Percentiles rank a stretch among this genome's conserved stretches.
Conservation (phyloP, 1,140 invertebrate species). For the Halictus rubicundus region DNA sequence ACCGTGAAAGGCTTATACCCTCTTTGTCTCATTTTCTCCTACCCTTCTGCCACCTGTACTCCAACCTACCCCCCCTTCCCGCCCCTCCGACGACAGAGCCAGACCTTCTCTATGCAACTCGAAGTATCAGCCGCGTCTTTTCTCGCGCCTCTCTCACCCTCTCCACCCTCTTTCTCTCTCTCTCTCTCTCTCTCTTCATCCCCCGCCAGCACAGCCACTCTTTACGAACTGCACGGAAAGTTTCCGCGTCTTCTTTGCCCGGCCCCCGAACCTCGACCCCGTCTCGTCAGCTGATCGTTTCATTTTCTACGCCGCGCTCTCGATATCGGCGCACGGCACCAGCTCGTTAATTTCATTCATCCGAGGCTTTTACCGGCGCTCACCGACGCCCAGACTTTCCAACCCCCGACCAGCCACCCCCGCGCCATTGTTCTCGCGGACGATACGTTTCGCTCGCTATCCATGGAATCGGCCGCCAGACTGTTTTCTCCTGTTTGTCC, state of each 20-base stretch:
- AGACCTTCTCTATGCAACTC: slow-evolving; percentile 24
- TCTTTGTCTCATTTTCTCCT: slow-evolving; percentile 30
- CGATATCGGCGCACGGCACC: not conserved
- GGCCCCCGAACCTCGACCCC: slow-evolving; percentile 10
- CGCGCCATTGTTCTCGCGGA: not conserved
- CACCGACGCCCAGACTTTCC: not conserved
- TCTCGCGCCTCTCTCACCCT: slow-evolving; percentile 1
- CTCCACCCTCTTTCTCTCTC: no score
- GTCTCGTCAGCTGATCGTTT: slow-evolving; percentile 48
- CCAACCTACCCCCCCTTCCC: not conserved
- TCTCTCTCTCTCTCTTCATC: not conserved
- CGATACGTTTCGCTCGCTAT: no score
- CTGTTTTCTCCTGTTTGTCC: no score
- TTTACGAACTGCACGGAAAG: slow-evolving; percentile 31
- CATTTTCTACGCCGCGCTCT: slow-evolving; percentile 29
- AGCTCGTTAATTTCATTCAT: slow-evolving; percentile 39
- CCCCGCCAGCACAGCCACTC: not conserved
- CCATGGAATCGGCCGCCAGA: no score
- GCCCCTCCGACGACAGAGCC: slow-evolving; percentile 11
- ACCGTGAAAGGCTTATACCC: slow-evolving; percentile 24
- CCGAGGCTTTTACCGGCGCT: not conserved
- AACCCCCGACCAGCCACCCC: no score
- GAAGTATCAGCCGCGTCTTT: slow-evolving; percentile 32
- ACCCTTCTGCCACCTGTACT: not conserved
- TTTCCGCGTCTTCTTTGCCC: slow-evolving; percentile 33